Evolutionary conservation across 2,113 vertebrate genomes (phyloP).

Genomic region (Hyla sarda): DNA sequence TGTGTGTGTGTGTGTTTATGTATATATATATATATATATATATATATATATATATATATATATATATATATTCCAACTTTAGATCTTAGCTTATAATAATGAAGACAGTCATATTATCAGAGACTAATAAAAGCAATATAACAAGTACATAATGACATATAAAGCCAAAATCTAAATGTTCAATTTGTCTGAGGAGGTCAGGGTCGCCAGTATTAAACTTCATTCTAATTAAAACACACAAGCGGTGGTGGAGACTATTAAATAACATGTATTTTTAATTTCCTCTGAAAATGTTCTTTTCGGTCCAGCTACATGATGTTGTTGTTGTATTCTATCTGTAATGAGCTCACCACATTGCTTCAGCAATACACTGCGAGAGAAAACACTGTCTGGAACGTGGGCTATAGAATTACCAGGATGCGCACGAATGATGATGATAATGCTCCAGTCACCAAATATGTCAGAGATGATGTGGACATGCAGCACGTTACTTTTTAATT

Average conservation of each 20-base stretch:
- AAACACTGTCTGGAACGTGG: constrained; percentile 6
- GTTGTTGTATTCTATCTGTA: background rate
- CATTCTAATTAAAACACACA: background rate
- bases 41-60: no score
- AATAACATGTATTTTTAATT: constrained; percentile 21
- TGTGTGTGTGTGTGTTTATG: no score
- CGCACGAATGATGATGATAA: background rate
- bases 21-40: no score
- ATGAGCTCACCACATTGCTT: constrained; percentile 1
- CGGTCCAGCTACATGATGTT: background rate
- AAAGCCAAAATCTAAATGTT: background rate
- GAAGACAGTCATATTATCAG: background rate
- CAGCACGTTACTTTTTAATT: no score
- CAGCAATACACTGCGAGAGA: background rate
- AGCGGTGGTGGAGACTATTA: constrained; percentile 18
- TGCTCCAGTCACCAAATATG: background rate
- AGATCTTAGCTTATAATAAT: no score
- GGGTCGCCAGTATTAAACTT: background rate
- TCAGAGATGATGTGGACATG: background rate
- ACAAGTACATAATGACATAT: background rate
- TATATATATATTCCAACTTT: no score
- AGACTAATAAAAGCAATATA: background rate
- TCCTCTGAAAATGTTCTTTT: constrained; percentile 6
- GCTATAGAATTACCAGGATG: constrained; percentile 1
- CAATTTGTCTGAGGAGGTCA: constrained; percentile 19